Base-by-base conservation (phyloP, 2,113 vertebrate genomes). In the Bos javanicus region DNA sequence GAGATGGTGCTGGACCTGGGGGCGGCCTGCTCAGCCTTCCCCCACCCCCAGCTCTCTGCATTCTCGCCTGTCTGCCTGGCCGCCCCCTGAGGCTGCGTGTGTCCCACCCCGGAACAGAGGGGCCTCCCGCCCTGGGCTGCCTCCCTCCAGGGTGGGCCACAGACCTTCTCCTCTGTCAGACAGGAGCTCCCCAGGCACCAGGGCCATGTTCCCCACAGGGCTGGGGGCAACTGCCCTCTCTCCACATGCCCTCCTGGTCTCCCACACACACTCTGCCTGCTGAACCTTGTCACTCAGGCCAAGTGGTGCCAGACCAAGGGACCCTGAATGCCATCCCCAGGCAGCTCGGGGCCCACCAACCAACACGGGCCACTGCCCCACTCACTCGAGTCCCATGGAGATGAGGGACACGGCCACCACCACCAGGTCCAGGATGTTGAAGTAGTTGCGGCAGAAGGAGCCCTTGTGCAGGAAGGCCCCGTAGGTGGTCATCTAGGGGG, bases 391-490 rank as follows among this genome's bases (percentile, higher is more conserved):
- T 87, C 99, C 99, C 99, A 99, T 99, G 84, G 99, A 99, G 96
- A 99, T 99, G 83, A 99, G 99, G 3, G 99, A 99, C 78, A 99
- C 99, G 0, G 98, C 98, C 0, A 99, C 99, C 97, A 99, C 99
- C 89, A 99, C 98, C 96, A 99, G 99, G 98, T 99, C 99, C 64
- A 99, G 99, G 97, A 99, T 99, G 97, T 99, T 99, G 99, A 99
- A 99, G 89, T 99, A 99, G 98, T 99, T 99, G 88, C 99, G 99
- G 97, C 99, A 99, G 99, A 99, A 99, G 64, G 99, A 99, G 81
- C 99, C 99, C 94, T 99, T 99, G 95, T 99, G 99, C 98, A 99
- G 99, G 98, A 99, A 99, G 14, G 99, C 99, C 3, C 99, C 99
- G 0, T 99, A 99, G 59, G 99, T 98, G 0, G 99, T 99, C 99